Conservation (phyloP, 2,797 vertebrate species). For the Hypotaenidia philippensis region DNA sequence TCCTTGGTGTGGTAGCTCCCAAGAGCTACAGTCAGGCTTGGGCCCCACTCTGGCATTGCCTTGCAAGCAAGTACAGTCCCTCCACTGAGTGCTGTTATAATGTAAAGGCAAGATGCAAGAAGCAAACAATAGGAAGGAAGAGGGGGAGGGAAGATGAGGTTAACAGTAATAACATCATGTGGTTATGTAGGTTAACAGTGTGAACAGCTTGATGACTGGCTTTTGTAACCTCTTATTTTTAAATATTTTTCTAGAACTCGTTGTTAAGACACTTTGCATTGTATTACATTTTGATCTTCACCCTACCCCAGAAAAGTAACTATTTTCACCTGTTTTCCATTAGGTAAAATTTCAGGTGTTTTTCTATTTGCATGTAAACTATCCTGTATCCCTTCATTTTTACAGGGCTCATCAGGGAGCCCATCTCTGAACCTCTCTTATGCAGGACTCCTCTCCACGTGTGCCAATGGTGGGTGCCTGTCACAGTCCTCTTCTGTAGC, state of each 20-base stretch:
- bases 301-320: neutral
- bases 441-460: rapidly evolving
- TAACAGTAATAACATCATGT: constrained; percentile 59
- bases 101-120: neutral
- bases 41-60: neutral
- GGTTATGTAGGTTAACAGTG: constrained; percentile 51
- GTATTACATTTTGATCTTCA: neutral
- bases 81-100: neutral
- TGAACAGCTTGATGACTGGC: constrained; percentile 27
- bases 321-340: neutral
- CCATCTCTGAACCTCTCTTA: neutral
- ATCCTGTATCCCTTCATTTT: neutral
- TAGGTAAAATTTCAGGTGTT: neutral
- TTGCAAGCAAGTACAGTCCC: neutral
- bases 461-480: rapidly evolving
- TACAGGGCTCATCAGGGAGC: neutral
- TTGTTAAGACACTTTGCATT: neutral
- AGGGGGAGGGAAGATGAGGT: constrained; percentile 55
- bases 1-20: neutral
- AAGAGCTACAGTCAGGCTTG: neutral
- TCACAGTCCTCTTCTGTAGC: neutral
- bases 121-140: constrained; percentile 51
- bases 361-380: neutral
- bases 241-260: neutral
- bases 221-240: constrained; percentile 20